Evolutionary conservation across 2,797 vertebrate species (phyloP), one percentile per base, ranked within the genome.

Genomic region (Hydrolagus colliei): DNA sequence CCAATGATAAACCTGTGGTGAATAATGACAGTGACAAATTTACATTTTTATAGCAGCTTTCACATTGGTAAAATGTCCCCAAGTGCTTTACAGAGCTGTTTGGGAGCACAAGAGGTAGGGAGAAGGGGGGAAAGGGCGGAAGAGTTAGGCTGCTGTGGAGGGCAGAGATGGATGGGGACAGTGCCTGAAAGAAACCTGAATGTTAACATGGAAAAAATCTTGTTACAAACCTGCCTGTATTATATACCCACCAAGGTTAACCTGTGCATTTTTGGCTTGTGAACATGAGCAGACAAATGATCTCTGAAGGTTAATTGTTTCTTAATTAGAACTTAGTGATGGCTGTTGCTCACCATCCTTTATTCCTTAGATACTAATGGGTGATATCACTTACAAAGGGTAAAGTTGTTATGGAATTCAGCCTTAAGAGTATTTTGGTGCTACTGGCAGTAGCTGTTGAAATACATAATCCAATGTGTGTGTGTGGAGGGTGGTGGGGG

Each of bases 351-450:
- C 88, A 89, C 59, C 78, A 82, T 13, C 86, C 88, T 89, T 86
- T 86, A 84, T 86, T 89, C 87, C 72, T 88, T 87, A 86, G 67
- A 88, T 86, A 65, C 41, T 89, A 89, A 89, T 86, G 86, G 90
- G 85, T 86, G 86, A 88, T 89, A 89, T 89, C 88, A 89, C 67
- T 90, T 92, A 88, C 88, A 91, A 89, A 89, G 85, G 13, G 32
- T 71, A 7, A 89, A 87, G 32, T 77, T 89, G 86, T 87, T 88
- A 87, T 41, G 86, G 89, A 90, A 89, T 88, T 0, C 74, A 89
- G 87, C 90, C 86, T 88, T 88, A 72, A 87, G 84, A 82, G 10
- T 87, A 35, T 88, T 90, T 91, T 85, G 87, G 85, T 85, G 88
- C 75, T 89, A 87, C 74, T 61, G 61, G 87, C 87, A 88, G 73